Conservation (phyloP, 2,888 invertebrate species). For the Clitarchus hookeri region DNA sequence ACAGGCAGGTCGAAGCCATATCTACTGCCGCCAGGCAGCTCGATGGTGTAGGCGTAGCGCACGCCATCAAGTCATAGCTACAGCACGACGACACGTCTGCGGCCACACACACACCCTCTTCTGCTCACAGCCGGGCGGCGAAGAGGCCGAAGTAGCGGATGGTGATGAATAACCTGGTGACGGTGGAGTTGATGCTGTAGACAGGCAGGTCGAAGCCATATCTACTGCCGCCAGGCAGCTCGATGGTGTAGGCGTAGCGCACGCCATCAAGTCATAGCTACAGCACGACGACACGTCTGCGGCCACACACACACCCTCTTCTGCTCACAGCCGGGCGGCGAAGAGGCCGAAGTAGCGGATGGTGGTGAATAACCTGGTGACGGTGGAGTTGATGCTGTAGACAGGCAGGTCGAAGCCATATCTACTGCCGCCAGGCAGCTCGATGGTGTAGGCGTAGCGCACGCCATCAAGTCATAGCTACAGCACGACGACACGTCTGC, state of each 20-base stretch:
- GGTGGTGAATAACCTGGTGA: conserved; percentile 64
- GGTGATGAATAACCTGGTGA: conserved; percentile 64
- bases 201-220: conserved; percentile 64
- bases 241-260: conserved; percentile 65
- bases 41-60: conserved; percentile 65
- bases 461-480: conserved; percentile 71
- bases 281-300: conserved; percentile 64
- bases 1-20: conserved; percentile 64
- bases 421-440: conserved; percentile 62
- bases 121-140: not conserved
- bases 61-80: conserved; percentile 71
- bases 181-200: conserved; percentile 60
- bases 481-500: conserved; percentile 64
- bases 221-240: conserved; percentile 62
- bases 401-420: conserved; percentile 64
- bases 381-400: conserved; percentile 60
- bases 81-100: conserved; percentile 64
- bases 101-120: no score
- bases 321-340: not conserved
- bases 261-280: conserved; percentile 71
- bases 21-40: conserved; percentile 62
- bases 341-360: conserved; percentile 55
- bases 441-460: conserved; percentile 65
- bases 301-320: no score
- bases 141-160: conserved; percentile 55